phyloP scores from a whole-genome alignment of 53 echinoderm and acorn worm genomes.

The Henricia sp. region DNA sequence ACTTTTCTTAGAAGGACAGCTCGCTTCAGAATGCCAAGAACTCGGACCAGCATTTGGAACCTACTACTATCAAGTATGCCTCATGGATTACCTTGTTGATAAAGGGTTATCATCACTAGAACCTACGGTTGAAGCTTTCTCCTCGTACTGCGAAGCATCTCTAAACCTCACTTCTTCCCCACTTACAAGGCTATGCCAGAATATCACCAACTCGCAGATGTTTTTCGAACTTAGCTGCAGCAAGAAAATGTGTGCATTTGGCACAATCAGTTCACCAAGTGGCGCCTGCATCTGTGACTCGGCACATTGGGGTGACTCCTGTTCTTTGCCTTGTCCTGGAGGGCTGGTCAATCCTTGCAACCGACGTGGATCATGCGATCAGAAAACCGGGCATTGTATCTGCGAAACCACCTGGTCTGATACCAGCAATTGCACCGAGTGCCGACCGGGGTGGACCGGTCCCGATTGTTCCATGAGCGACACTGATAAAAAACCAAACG shows the following conservation, averaged over 20 bases:
- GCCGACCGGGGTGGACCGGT: slow-evolving; percentile 81
- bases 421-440: slow-evolving; percentile 79
- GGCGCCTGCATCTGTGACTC: slow-evolving; percentile 70
- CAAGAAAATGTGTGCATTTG: slow-evolving; percentile 69
- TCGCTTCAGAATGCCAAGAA: slow-evolving; percentile 61
- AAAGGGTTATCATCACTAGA: slow-evolving; percentile 21
- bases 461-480: slow-evolving; percentile 65
- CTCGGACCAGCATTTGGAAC: slow-evolving; percentile 65
- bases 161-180: slow-evolving; percentile 64
- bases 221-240: slow-evolving; percentile 77
- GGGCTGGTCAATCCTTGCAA: slow-evolving; percentile 81
- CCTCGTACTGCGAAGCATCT: slow-evolving; percentile 67
- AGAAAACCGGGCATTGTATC: slow-evolving; percentile 73
- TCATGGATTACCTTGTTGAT: slow-evolving; percentile 68
- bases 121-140: slow-evolving; percentile 59
- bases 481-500: slow-evolving; percentile 48
- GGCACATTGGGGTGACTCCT: slow-evolving; percentile 80
- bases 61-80: slow-evolving; percentile 78
- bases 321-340: slow-evolving; percentile 75
- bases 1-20: slow-evolving; percentile 59
- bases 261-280: slow-evolving; percentile 53
- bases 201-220: slow-evolving; percentile 63
- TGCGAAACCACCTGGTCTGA: slow-evolving; percentile 81
- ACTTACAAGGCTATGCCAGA: slow-evolving; percentile 57
- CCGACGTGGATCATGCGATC: slow-evolving; percentile 70